These are phyloP conservation scores for Chaetodon trifascialis DNA, from an alignment of 2,113 vertebrate genomes.

Conservation along the genomic window DNA sequence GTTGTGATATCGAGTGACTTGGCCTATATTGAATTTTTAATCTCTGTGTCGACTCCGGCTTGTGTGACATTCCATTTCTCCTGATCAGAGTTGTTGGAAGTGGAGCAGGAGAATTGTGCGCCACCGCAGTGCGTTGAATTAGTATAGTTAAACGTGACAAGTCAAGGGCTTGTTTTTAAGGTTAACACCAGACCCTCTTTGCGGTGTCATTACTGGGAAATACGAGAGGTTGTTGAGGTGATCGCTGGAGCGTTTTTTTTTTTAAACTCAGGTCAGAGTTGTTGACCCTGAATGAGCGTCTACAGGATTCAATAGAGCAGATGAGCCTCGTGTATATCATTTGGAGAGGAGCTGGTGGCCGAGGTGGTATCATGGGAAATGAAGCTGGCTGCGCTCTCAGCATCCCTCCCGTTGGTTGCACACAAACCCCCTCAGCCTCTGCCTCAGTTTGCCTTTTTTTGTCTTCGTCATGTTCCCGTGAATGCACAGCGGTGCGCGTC, in stretches of 20 bases:
- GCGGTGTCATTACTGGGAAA: constrained; percentile 16
- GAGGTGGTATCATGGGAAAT: constrained; percentile 41
- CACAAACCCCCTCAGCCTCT: neutral
- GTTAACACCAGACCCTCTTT: neutral
- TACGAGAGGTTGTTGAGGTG: constrained; percentile 8
- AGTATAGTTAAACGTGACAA: constrained; percentile 10
- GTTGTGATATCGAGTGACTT: constrained; percentile 63
- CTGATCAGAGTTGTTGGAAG: constrained; percentile 11
- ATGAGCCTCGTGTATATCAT: constrained; percentile 45
- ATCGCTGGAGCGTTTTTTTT: constrained; percentile 1
- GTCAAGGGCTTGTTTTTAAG: constrained; percentile 1
- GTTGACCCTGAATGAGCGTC: constrained; percentile 46
- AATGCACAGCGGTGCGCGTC: neutral
- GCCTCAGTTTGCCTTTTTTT: neutral
- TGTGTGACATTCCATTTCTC: constrained; percentile 29
- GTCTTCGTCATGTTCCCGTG: neutral
- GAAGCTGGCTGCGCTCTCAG: neutral
- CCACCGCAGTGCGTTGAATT: neutral
- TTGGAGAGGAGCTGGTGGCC: neutral
- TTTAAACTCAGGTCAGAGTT: constrained; percentile 13
- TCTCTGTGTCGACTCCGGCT: constrained; percentile 29
- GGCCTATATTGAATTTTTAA: constrained; percentile 68
- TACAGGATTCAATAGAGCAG: constrained; percentile 28
- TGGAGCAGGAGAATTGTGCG: neutral
- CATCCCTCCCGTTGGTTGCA: neutral